Conservation (phyloP, 2,113 vertebrate species). For the Meriones unguiculatus region DNA sequence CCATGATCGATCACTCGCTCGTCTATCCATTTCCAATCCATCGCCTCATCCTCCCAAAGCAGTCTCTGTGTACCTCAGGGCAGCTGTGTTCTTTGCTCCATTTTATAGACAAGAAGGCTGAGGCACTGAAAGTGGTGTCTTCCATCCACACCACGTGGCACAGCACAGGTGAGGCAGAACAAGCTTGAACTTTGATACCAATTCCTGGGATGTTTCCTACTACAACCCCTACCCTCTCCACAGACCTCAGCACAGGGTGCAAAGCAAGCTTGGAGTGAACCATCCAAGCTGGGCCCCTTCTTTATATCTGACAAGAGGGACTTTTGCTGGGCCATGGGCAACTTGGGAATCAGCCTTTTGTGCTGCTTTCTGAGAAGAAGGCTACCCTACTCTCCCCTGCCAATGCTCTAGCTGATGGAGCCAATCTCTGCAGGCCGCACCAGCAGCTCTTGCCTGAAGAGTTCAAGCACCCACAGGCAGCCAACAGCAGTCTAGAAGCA, state of each 20-base stretch:
- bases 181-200: background rate
- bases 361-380: background rate
- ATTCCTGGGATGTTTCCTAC: background rate
- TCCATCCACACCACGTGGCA: background rate
- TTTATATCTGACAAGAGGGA: background rate
- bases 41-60: background rate
- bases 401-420: background rate
- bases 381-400: background rate
- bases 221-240: background rate
- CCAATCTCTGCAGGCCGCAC: background rate
- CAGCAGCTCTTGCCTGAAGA: background rate
- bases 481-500: accelerated
- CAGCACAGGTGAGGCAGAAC: background rate
- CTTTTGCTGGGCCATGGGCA: background rate
- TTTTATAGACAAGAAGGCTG: background rate
- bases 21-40: background rate
- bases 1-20: no score
- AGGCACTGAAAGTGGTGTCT: background rate
- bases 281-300: background rate
- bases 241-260: background rate
- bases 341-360: background rate
- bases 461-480: background rate
- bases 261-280: background rate
- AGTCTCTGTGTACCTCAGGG: background rate
- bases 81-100: background rate